Conservation (phyloP, 2,888 invertebrate genomes). For the Nezara viridula region DNA sequence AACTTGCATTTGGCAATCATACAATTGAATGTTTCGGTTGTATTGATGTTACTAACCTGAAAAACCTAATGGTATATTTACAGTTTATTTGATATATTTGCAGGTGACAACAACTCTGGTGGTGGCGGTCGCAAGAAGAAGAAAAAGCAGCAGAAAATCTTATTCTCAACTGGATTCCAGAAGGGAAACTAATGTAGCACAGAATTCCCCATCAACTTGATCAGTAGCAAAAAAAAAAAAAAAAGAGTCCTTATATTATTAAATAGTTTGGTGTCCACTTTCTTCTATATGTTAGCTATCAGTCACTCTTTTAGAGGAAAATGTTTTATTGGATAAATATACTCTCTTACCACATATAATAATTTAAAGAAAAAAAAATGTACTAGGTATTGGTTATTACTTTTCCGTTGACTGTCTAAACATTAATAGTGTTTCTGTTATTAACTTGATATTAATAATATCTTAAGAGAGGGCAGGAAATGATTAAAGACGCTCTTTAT, state of each 20-base stretch:
- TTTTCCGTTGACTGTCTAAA: constrained; percentile 13
- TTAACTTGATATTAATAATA: constrained; percentile 23
- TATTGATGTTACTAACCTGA: no score
- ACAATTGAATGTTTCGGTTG: no score
- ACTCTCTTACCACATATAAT: constrained; percentile 9
- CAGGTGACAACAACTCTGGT: constrained; percentile 50
- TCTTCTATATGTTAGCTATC: constrained; percentile 26
- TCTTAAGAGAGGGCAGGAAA: constrained; percentile 19
- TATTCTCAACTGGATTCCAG: constrained; percentile 76
- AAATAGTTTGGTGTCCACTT: constrained; percentile 35
- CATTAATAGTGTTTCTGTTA: constrained; percentile 32
- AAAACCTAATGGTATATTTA: neutral
- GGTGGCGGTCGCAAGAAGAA: constrained; percentile 73
- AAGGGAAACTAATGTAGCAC: constrained; percentile 52
- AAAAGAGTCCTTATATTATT: constrained; percentile 26
- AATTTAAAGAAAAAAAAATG: neutral
- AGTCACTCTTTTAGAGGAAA: constrained; percentile 9
- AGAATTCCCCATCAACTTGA: neutral
- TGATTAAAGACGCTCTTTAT: constrained; percentile 26
- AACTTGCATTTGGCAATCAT: no score
- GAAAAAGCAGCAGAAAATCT: constrained; percentile 82
- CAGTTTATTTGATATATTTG: neutral
- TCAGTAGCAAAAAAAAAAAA: neutral
- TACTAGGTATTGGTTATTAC: constrained; percentile 18
- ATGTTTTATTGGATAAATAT: neutral